phyloP scores from a whole-genome alignment of 2,113 vertebrate species.

The Oxygymnocypris stewartii region DNA sequence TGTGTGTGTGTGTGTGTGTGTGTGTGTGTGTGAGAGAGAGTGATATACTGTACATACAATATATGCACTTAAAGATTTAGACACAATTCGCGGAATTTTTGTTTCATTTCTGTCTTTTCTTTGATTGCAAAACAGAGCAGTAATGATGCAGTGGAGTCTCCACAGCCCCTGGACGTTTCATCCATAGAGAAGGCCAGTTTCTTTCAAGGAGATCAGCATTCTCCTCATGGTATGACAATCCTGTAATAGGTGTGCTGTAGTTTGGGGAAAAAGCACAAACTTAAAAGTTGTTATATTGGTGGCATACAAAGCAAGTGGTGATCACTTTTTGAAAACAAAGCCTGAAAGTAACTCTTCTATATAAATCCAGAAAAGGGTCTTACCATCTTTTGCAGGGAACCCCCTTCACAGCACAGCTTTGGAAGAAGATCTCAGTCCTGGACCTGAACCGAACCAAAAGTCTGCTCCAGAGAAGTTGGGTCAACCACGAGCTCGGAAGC shows the following conservation, averaged over 20 bases:
- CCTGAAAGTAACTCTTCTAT: too few species aligned
- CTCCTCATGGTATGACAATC: conserved; percentile 42
- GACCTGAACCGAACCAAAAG: not conserved
- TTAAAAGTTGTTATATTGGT: too few species aligned
- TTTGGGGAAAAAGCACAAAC: not conserved
- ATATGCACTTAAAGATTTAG: not conserved
- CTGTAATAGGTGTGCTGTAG: not conserved
- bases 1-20: too few species aligned
- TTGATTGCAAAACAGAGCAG: not conserved
- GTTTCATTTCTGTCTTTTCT: not conserved
- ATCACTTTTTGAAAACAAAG: too few species aligned
- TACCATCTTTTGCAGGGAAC: conserved; percentile 16
- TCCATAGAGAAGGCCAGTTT: conserved; percentile 61
- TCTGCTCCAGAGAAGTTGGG: not conserved
- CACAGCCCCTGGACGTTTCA: conserved; percentile 50
- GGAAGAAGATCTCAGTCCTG: conserved; percentile 55
- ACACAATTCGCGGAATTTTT: not conserved
- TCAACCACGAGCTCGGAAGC: not conserved
- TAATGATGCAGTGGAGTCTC: not conserved
- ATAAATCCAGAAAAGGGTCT: too few species aligned
- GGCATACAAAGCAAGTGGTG: not conserved
- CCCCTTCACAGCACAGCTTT: conserved; percentile 62
- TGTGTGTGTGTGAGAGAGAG: too few species aligned
- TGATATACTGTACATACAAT: not conserved
- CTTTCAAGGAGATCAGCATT: conserved; percentile 53